Base-by-base conservation (phyloP, 2,113 vertebrate genomes). In the Percopsis transmontana region DNA sequence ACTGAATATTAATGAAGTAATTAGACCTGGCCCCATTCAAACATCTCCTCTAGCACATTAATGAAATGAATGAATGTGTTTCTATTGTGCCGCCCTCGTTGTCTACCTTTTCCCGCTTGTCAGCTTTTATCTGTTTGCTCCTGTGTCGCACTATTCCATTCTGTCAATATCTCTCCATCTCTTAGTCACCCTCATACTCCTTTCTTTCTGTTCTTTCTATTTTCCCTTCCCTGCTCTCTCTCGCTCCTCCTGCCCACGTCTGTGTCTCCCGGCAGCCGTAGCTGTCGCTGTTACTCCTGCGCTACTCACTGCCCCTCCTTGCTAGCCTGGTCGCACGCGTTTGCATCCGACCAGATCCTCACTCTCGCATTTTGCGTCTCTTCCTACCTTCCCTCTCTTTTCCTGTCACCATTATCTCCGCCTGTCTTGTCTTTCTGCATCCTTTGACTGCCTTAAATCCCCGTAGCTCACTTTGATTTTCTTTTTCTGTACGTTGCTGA, bases 251-350 rank as follows among this genome's bases (percentile, higher is more conserved):
- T 91, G 89, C 89, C 27, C 90, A 68, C 84, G 48, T 86, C 88
- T 83, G 87, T n/a, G 27, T 90, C 93, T 91, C 90, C 91, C 0
- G 88, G 92, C 76, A 88, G 91, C 84, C 87, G 92, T 89, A 94
- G 93, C 92, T 95, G 92, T 95, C 77, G 92, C 92, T 94, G 93
- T 95, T 92, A 93, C 90, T 91, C 93, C 87, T 94, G 94, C 89
- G 93, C 94, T 87, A 90, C 93, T 68, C 94, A 93, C 84, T 91
- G 92, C 79, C 93, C 94, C 85, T 93, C 92, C 87, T 93, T 92
- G 89, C 93, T 94, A 70, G 94, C 92, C 27, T 33, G 27, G 88
- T 93, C 94, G 93, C 93, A 90, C 87, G 91, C 92, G 39, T 93
- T 92, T 91, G 88, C 80, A 23, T 92, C 95, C 93, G 94, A 95